Evolutionary conservation across 2,888 invertebrate species (phyloP), one percentile per base, ranked within the genome.

Genomic region (Neoitamus cyanurus): DNA sequence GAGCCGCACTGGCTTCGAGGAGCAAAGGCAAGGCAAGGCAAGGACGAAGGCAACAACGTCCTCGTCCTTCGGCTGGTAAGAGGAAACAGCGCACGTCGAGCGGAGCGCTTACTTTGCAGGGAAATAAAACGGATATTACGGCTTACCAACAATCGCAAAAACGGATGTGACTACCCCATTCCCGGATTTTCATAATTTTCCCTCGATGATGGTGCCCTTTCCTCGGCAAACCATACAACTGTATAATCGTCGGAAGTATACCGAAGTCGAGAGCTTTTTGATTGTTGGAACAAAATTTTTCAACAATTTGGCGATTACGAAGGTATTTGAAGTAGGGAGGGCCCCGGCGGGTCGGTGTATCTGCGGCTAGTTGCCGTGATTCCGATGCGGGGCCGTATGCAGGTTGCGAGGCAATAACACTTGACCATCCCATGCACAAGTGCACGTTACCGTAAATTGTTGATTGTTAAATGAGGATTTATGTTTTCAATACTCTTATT

Each of bases 381-480:
- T 82, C 30, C 31, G 6, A 72, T 72, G 42, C 25, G 15, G 30
- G 20, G 70, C 34, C 36, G 7, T 78, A 48, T 70, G 70, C 37
- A n/a, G 42, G 58, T 31, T 58, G 28, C 25, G 42, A 28, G 36
- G 69, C 70, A 83, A 83, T 83, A 83, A 83, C 83, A 83, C 83
- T 83, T 83, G 83, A 83, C 83, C 83, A 70, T 70, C 70, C 70
- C 25, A 42, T 83, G 70, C 28, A 77, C 85, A 85, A 86, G 86
- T 87, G 86, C 86, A 87, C 85, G 87, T 87, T 87, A 87, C 87
- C 87, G 86, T 87, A 86, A 87, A 87, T 87, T 87, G 86, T 87
- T 87, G 87, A 87, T 87, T 87, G 87, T 87, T 87, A 87, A 86
- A 85, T 85, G 86, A 85, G 86, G 87, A 87, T 86, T 87, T 87